phyloP scores from a whole-genome alignment of 2,888 invertebrate genomes.

The Stenurella melanura region DNA sequence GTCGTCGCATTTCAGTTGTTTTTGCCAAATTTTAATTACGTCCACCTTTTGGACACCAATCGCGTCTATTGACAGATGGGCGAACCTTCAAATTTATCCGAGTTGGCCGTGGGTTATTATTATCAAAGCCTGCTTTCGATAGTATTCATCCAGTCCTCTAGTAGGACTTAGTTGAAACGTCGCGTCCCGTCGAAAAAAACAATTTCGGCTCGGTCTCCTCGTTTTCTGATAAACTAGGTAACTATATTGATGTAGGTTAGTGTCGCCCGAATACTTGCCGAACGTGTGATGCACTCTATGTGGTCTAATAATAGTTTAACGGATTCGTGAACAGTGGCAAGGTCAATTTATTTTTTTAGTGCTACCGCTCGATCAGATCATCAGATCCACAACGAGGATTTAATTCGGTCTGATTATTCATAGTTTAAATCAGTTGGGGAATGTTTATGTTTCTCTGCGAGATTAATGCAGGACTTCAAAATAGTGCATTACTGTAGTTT shows the following conservation, averaged over 20 bases:
- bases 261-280: slow-evolving; percentile 32
- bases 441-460: background rate
- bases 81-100: slow-evolving; percentile 35
- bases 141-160: background rate
- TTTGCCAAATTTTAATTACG: slow-evolving; percentile 41
- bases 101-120: slow-evolving; percentile 20
- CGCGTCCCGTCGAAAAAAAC: background rate
- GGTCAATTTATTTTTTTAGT: slow-evolving; percentile 29
- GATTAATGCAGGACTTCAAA: background rate
- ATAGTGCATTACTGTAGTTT: background rate
- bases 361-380: slow-evolving; percentile 9
- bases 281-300: slow-evolving; percentile 21
- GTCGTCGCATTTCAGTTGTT: slow-evolving; percentile 16
- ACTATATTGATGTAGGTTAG: slow-evolving; percentile 49
- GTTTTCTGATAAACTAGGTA: slow-evolving; percentile 19
- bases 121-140: slow-evolving; percentile 7
- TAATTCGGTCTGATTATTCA: slow-evolving; percentile 14
- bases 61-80: slow-evolving; percentile 33
- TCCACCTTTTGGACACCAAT: slow-evolving; percentile 29
- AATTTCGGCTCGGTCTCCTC: slow-evolving; percentile 9
- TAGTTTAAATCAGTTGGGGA: background rate
- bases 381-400: slow-evolving; percentile 14
- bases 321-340: slow-evolving; percentile 31
- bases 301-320: slow-evolving; percentile 36
- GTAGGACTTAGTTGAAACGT: background rate